Evolutionary conservation across 2,888 invertebrate genomes (phyloP), one percentile per base, ranked within the genome.

Genomic region (Bruchidius siliquastri): DNA sequence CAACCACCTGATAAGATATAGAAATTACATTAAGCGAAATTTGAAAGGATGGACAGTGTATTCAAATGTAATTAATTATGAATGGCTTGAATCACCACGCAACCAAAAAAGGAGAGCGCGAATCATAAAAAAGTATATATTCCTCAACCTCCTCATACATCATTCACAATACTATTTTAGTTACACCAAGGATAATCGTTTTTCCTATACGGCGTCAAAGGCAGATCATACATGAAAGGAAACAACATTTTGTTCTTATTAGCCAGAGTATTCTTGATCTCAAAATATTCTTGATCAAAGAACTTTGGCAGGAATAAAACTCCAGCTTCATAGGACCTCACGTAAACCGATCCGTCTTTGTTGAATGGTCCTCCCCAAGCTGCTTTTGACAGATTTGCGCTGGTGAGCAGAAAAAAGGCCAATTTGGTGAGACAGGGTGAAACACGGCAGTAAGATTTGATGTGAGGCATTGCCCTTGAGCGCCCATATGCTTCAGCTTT

Each of bases 311-410:
- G 81, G 81, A 97, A 94, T 70, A 98, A 84, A 0, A 99, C 95
- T 0, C 98, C 98, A 0, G 92, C 93, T 86, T 99, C 98, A 83
- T 95, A 98, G 69, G 96, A 97, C 85, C 95, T 90, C 10, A 97
- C 91, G 49, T 93, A 90, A 0, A 79, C 77, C 0, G 79, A 78
- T 20, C 77, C 79, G 70, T 81, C 80, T 74, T 80, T 81, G 68
- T 89, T 90, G 76, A 90, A 91, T 77, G 91, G 91, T 10, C 89
- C 85, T 68, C 99, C 99, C 99, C 99, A 99, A 0, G 99, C 99
- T 0, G 98, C 96, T 88, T 98, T 98, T 18, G 98, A 99, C 32
- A 98, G 88, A 88, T 99, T 99, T 0, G 96, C 96, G 72, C 98
- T 98, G 0, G 97, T 97, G 0, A 98, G 87, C 0, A 96, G 86